These are phyloP conservation scores for Drosophila falleni DNA, from an alignment of 2,888 invertebrate genomes.

Conservation along the genomic window DNA sequence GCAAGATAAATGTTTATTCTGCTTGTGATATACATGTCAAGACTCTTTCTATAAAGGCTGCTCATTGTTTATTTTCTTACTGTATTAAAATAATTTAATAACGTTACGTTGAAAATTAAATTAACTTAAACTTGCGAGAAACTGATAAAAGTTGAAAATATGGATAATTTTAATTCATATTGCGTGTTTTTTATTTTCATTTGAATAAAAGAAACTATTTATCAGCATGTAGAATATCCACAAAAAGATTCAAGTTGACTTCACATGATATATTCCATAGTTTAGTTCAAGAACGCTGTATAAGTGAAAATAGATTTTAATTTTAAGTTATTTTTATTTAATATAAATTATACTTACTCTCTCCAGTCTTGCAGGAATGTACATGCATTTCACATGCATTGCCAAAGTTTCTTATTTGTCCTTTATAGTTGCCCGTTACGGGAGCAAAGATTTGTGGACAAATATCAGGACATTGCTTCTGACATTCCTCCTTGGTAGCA, in stretches of 20 bases:
- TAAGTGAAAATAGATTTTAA: background rate
- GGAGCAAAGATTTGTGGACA: slow-evolving; percentile 46
- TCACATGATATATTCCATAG: background rate
- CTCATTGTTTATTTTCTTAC: too few species aligned
- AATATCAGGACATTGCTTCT: slow-evolving; percentile 29
- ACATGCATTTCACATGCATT: slow-evolving; percentile 51
- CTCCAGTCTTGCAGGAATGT: slow-evolving; percentile 59
- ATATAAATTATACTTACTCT: slow-evolving; percentile 50
- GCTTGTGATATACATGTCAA: too few species aligned
- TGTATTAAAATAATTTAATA: too few species aligned
- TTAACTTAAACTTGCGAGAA: too few species aligned
- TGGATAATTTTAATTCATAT: background rate
- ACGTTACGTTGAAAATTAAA: too few species aligned
- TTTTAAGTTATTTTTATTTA: background rate
- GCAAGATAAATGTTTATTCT: too few species aligned
- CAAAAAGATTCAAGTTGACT: background rate
- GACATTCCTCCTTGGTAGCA: slow-evolving; percentile 56
- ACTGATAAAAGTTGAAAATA: background rate
- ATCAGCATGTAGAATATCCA: background rate
- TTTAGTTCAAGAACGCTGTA: slow-evolving; percentile 49
- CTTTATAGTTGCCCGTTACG: slow-evolving; percentile 46
- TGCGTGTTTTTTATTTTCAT: background rate
- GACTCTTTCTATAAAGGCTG: too few species aligned
- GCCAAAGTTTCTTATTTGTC: slow-evolving; percentile 36
- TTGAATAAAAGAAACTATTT: background rate